phyloP scores from a whole-genome alignment of 2,113 vertebrate species.

The Polypterus bichir region DNA sequence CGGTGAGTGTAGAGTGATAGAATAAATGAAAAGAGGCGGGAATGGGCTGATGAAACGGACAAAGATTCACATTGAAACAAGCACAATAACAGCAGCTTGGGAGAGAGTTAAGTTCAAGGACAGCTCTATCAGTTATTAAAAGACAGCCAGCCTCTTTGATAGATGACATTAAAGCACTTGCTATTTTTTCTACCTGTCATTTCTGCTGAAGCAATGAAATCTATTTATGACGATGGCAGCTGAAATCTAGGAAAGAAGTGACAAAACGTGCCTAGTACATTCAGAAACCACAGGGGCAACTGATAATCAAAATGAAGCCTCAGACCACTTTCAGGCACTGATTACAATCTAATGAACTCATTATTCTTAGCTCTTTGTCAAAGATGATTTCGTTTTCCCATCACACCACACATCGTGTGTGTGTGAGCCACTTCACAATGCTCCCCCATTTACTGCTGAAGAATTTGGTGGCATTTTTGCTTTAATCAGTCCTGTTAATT shows the following conservation, averaged over 20 bases:
- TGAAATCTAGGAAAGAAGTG: background rate
- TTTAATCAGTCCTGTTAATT: too few relatives aligned
- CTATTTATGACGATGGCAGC: background rate
- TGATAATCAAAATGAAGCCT: too few relatives aligned
- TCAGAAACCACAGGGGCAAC: too few relatives aligned
- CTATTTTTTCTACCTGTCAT: slow-evolving; percentile 5
- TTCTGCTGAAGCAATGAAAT: background rate
- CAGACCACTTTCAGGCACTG: too few relatives aligned
- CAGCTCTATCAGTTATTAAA: background rate
- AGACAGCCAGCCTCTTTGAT: background rate
- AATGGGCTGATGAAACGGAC: background rate
- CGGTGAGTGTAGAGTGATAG: background rate
- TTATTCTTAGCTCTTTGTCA: too few relatives aligned
- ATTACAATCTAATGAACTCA: too few relatives aligned
- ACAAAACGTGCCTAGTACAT: background rate
- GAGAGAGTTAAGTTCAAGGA: background rate
- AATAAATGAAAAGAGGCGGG: background rate
- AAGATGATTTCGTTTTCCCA: too few relatives aligned
- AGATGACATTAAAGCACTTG: background rate
- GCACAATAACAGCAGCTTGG: background rate
- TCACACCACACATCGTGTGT: too few relatives aligned
- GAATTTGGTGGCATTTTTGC: too few relatives aligned
- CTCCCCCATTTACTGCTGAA: too few relatives aligned
- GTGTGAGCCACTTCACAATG: too few relatives aligned
- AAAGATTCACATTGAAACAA: background rate